Percentiles rank a stretch among this genome's conserved stretches.
These are phyloP conservation scores for Actinia equina DNA, from an alignment of 64 coral and sea anemone genomes.

Conservation along the genomic window DNA sequence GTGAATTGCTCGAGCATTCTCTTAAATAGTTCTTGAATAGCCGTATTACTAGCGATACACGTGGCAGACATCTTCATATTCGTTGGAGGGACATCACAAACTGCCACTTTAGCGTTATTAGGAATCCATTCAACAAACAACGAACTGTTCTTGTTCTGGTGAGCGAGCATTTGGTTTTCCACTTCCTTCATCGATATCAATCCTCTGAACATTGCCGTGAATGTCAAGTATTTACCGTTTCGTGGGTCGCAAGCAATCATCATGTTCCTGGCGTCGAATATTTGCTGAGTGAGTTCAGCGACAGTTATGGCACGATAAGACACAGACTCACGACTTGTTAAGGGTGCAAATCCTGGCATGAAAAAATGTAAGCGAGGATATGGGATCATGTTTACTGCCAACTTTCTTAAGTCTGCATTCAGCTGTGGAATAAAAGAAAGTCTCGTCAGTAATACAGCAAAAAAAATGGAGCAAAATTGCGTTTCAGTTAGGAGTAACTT, in stretches of 20 bases:
- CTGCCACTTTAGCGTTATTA: constrained; percentile 64
- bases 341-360: constrained; percentile 79
- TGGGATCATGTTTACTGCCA: constrained; percentile 85
- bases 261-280: constrained; percentile 75
- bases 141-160: constrained; percentile 49
- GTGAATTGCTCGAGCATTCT: constrained; percentile 51
- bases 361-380: constrained; percentile 87
- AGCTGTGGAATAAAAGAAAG: constrained; percentile 5
- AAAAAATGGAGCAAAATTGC: too few relatives aligned
- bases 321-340: constrained; percentile 68
- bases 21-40: constrained; percentile 72
- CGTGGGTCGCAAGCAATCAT: constrained; percentile 79
- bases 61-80: constrained; percentile 70
- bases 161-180: constrained; percentile 61
- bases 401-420: constrained; percentile 77
- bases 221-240: constrained; percentile 71
- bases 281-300: constrained; percentile 63
- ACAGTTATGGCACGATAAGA: constrained; percentile 63
- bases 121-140: constrained; percentile 64
- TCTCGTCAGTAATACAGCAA: too few relatives aligned
- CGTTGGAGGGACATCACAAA: constrained; percentile 53
- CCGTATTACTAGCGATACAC: constrained; percentile 66
- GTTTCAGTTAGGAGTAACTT: too few relatives aligned
- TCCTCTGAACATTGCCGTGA: constrained; percentile 77
- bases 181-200: constrained; percentile 84